Evolutionary conservation across 2,113 vertebrate genomes (phyloP).

Genomic region (Lampris megalopsis): DNA sequence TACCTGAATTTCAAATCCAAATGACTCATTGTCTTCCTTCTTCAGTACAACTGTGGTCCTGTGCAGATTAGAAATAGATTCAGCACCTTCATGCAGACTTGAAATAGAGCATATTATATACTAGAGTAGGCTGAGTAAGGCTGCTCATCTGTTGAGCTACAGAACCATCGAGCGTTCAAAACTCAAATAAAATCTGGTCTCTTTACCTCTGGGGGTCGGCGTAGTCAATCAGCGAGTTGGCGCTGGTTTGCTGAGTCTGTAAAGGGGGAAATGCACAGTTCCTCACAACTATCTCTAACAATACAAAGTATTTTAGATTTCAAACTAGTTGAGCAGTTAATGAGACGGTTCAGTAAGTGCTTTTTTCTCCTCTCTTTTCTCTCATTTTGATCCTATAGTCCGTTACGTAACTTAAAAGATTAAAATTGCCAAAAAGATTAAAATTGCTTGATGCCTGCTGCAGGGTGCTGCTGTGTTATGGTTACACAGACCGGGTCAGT

Average conservation of each 20-base stretch:
- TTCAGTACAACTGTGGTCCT: slow-evolving; percentile 78
- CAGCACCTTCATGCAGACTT: not conserved
- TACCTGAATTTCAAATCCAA: slow-evolving; percentile 98
- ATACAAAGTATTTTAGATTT: not conserved
- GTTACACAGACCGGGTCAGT: slow-evolving; percentile 11
- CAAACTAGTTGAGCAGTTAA: not conserved
- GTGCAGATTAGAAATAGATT: slow-evolving; percentile 23
- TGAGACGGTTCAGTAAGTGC: not conserved
- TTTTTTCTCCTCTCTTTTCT: not conserved
- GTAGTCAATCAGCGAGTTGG: slow-evolving; percentile 79
- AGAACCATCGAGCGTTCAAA: not conserved
- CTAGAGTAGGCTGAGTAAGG: not conserved
- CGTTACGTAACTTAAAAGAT: slow-evolving; percentile 46
- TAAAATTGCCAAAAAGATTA: slow-evolving; percentile 39
- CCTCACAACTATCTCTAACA: slow-evolving; percentile 14
- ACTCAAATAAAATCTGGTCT: slow-evolving; percentile 2
- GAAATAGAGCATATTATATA: not conserved
- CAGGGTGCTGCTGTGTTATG: slow-evolving; percentile 7
- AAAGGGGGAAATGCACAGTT: slow-evolving; percentile 59
- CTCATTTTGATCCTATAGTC: slow-evolving; percentile 21
- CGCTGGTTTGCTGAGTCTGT: slow-evolving; percentile 64
- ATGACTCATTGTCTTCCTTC: slow-evolving; percentile 92
- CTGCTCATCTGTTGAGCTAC: not conserved
- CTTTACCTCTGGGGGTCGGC: slow-evolving; percentile 81
- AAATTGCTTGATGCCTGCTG: slow-evolving; percentile 21